A percentile compares a stretch with the other conserved stretches of the same genome.
These are phyloP conservation scores for Mythimna pallens DNA, from an alignment of 2,888 invertebrate genomes.

Conservation along the genomic window DNA sequence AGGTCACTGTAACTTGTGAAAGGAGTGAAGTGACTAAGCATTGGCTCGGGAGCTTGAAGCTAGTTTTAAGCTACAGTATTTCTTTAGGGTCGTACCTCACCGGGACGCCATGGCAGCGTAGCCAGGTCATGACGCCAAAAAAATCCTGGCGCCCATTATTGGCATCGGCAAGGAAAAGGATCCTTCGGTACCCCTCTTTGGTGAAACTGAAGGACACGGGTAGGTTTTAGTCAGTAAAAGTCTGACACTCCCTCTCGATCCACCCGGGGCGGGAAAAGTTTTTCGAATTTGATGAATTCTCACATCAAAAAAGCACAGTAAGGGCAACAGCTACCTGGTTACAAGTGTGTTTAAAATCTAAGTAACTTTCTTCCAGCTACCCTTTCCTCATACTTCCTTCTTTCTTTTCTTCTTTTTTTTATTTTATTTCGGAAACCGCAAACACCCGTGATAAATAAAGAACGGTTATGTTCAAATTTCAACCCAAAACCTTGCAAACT, in stretches of 20 bases:
- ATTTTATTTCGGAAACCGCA: constrained; percentile 15
- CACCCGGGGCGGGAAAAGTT: too few species aligned
- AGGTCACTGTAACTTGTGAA: constrained; percentile 41
- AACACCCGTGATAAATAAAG: background rate
- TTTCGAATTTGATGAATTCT: too few species aligned
- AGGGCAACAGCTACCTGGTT: background rate
- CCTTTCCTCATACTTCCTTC: background rate
- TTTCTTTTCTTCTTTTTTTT: background rate
- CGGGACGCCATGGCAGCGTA: too few species aligned
- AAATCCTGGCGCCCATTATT: too few species aligned
- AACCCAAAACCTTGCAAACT: background rate
- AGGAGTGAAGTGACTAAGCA: constrained; percentile 2
- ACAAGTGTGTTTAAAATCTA: background rate
- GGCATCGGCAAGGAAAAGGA: too few species aligned
- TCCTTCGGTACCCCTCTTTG: too few species aligned
- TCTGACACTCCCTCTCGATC: too few species aligned
- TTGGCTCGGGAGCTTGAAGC: background rate
- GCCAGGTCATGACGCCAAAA: background rate
- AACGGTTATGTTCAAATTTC: constrained; percentile 22
- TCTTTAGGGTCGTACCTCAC: background rate
- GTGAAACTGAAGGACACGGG: too few species aligned
- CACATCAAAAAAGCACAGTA: too few species aligned
- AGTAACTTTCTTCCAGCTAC: background rate
- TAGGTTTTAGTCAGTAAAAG: too few species aligned
- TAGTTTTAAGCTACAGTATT: background rate